These are phyloP conservation scores for Poeciliopsis turrubarensis DNA, from an alignment of 2,113 vertebrate genomes.

Conservation along the genomic window DNA sequence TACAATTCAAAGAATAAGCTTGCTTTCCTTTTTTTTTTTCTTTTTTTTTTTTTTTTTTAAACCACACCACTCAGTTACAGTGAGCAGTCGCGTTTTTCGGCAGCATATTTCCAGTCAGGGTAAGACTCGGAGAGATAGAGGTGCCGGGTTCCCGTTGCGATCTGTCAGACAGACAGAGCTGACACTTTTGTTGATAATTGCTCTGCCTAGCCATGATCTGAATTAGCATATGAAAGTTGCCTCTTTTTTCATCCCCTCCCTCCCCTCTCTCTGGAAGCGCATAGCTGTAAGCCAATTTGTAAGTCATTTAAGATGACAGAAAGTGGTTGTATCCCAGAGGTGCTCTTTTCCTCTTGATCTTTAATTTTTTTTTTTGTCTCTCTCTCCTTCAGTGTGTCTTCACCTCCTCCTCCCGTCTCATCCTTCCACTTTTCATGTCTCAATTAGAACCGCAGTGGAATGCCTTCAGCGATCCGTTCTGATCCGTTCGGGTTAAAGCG, in stretches of 20 bases:
- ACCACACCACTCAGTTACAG: neutral
- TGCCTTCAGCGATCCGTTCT: conserved; percentile 8
- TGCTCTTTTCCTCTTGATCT: conserved; percentile 66
- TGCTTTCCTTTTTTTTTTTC: neutral
- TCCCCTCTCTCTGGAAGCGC: conserved; percentile 45
- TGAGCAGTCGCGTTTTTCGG: neutral
- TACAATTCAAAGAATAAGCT: neutral
- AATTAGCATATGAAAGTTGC: conserved; percentile 79
- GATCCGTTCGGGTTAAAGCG: conserved; percentile 19
- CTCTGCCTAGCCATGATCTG: conserved; percentile 64
- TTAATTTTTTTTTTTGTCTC: conserved; percentile 33
- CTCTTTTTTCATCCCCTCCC: conserved; percentile 23
- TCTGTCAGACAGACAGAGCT: conserved; percentile 62
- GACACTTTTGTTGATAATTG: conserved; percentile 70
- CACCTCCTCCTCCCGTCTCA: conserved; percentile 38
- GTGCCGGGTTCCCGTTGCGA: conserved; percentile 47
- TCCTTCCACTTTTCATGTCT: conserved; percentile 43
- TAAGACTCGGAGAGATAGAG: conserved; percentile 12
- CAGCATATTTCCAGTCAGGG: neutral
- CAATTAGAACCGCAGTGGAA: conserved; percentile 56
- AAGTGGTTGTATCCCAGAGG: conserved; percentile 73
- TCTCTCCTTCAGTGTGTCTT: conserved; percentile 14
- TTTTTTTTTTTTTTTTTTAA: neutral
- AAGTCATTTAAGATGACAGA: conserved; percentile 79
- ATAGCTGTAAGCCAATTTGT: conserved; percentile 77